Percentiles rank a stretch among this genome's conserved stretches.
These are phyloP conservation scores for Ophonus ardosiacus DNA, from an alignment of 2,888 invertebrate genomes.

Conservation along the genomic window DNA sequence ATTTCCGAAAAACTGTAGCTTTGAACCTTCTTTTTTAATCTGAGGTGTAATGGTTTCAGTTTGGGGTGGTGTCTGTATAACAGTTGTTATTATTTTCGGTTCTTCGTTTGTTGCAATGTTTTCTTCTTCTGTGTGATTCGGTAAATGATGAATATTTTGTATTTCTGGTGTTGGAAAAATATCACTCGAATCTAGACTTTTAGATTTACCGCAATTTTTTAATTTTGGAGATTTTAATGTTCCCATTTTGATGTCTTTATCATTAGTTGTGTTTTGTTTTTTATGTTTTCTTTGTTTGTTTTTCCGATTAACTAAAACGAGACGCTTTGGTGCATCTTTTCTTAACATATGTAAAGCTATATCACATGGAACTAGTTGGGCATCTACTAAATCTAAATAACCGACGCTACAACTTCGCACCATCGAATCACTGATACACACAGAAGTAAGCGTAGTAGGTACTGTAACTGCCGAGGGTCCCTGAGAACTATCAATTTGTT, in stretches of 20 bases:
- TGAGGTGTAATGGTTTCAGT: slow-evolving; percentile 39
- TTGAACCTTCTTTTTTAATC: slow-evolving; percentile 71
- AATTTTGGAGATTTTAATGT: slow-evolving; percentile 77
- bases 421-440: slow-evolving; percentile 81
- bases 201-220: slow-evolving; percentile 87
- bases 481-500: slow-evolving; percentile 66
- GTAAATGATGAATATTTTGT: slow-evolving; percentile 67
- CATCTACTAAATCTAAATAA: slow-evolving; percentile 89
- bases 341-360: slow-evolving; percentile 84
- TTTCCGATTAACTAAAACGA: slow-evolving; percentile 84
- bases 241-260: slow-evolving; percentile 67
- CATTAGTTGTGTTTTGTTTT: slow-evolving; percentile 70
- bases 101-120: slow-evolving; percentile 71
- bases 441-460: slow-evolving; percentile 75
- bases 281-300: slow-evolving; percentile 78
- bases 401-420: slow-evolving; percentile 93
- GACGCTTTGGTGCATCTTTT: slow-evolving; percentile 86
- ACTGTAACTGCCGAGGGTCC: slow-evolving; percentile 67
- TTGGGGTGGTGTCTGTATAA: slow-evolving; percentile 19
- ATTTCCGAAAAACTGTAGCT: slow-evolving; percentile 73
- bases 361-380: slow-evolving; percentile 85
- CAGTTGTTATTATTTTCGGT: slow-evolving; percentile 51
- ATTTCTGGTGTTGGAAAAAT: slow-evolving; percentile 79
- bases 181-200: slow-evolving; percentile 91
- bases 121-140: slow-evolving; percentile 71